Conservation (phyloP, 2,113 vertebrate genomes). For the Rhombomys opimus region DNA sequence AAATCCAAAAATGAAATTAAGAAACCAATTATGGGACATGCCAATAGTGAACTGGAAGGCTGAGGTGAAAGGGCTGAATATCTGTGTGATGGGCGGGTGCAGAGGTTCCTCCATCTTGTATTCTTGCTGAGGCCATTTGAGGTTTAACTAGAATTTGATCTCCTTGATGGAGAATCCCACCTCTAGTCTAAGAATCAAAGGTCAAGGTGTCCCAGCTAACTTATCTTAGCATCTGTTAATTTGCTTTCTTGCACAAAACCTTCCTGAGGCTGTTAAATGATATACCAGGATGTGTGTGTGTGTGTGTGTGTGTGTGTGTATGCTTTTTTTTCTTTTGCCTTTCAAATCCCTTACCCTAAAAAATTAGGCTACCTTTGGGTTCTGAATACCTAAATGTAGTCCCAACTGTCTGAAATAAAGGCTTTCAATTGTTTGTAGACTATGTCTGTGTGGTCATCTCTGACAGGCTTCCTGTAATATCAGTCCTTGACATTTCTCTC, state of each 20-base stretch:
- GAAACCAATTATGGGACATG: not conserved
- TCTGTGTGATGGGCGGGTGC: not conserved
- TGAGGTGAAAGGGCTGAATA: not conserved
- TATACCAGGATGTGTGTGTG: not conserved
- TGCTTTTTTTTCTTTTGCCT: not conserved
- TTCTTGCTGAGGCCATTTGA: not conserved
- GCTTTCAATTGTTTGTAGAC: not conserved
- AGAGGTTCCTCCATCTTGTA: not conserved
- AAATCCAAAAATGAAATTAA: conserved; percentile 21
- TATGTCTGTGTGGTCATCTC: not conserved
- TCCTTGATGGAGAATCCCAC: not conserved
- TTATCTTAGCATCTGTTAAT: not conserved
- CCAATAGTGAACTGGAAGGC: not conserved
- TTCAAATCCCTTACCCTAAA: not conserved
- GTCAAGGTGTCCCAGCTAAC: not conserved
- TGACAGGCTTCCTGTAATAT: not conserved
- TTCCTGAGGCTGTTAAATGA: not conserved
- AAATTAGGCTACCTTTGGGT: not conserved
- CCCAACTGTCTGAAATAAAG: not conserved
- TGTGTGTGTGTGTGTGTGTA: not conserved
- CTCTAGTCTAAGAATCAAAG: not conserved
- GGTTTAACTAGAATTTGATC: not conserved
- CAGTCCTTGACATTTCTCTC: not conserved
- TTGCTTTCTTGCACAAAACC: not conserved
- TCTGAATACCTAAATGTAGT: not conserved